phyloP scores from a whole-genome alignment of 2,113 vertebrate species.

The Phocoena phocoena region DNA sequence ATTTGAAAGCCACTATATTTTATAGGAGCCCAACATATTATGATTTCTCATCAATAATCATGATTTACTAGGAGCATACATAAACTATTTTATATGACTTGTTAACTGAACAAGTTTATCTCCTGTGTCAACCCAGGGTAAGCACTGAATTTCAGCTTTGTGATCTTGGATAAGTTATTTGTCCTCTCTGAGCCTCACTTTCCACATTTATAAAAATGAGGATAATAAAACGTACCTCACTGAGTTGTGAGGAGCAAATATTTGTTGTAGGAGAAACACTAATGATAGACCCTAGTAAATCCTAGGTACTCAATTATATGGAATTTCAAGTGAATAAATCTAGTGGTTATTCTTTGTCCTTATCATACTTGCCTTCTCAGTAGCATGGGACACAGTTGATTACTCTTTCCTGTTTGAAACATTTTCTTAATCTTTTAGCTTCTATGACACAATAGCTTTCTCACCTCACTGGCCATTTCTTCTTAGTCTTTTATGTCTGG shows the following conservation, averaged over 20 bases:
- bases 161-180: background rate
- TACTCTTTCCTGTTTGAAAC: background rate
- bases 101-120: background rate
- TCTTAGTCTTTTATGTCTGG: background rate
- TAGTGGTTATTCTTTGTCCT: background rate
- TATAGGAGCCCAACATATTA: background rate
- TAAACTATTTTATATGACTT: constrained; percentile 36
- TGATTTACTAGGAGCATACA: background rate
- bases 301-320: background rate
- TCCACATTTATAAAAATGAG: background rate
- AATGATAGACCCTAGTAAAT: background rate
- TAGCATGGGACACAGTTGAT: background rate
- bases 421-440: background rate
- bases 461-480: background rate
- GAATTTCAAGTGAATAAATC: background rate
- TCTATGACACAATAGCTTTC: background rate
- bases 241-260: background rate
- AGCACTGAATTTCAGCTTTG: background rate
- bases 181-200: background rate
- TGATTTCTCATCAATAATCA: constrained; percentile 12
- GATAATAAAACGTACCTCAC: background rate
- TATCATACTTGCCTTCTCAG: background rate
- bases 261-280: background rate
- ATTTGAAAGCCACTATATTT: constrained; percentile 19
- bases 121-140: background rate